Evolutionary conservation across 2,888 invertebrate genomes (phyloP), one percentile per base, ranked within the genome.

Genomic region (Dione juno): DNA sequence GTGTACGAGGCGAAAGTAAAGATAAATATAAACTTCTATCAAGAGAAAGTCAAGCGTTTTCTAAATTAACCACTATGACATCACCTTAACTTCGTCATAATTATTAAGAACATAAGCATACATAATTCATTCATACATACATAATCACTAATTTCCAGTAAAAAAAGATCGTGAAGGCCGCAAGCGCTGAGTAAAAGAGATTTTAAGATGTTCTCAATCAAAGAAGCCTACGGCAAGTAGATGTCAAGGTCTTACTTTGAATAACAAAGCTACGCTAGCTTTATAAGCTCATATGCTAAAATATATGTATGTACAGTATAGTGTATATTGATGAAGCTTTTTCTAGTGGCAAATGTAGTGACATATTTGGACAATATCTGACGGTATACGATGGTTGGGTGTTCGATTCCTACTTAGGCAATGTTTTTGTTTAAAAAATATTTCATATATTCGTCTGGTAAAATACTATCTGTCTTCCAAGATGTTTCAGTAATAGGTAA

Each of bases 141-240:
- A n/a, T n/a, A n/a, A n/a, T n/a, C n/a, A 50, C 10, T 16, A 37
- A 57, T 40, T 57, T 57, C 2, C 10, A 37, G 1, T 37, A 16
- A n/a, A 50, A n/a, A 40, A 1, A 40, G 41, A 41, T 2, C 6
- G 3, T 21, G 19, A 16, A 59, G 21, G 41, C 3, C 11, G 8
- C 37, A 19, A 19, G 8, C 13, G 14, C 41, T 3, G 9, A 35
- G 9, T 45, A 6, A 35, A 16, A 61, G 45, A 28, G 61, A 35
- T 45, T 61, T 61, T 61, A 45, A 61, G 61, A 61, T 61, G 28
- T 35, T 45, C 61, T 61, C 61, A 61, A 61, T 61, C 28, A 61
- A 16, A 28, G 28, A 45, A n/a, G 45, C 45, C 61, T 61, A 45
- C 14, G 45, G n/a, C 43, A 28, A 61, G 35, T 45, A 45, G 61